A percentile compares a stretch with the other conserved stretches of the same genome.
Evolutionary conservation across 2,797 vertebrate species (phyloP).

Genomic region (Danionella dracula): DNA sequence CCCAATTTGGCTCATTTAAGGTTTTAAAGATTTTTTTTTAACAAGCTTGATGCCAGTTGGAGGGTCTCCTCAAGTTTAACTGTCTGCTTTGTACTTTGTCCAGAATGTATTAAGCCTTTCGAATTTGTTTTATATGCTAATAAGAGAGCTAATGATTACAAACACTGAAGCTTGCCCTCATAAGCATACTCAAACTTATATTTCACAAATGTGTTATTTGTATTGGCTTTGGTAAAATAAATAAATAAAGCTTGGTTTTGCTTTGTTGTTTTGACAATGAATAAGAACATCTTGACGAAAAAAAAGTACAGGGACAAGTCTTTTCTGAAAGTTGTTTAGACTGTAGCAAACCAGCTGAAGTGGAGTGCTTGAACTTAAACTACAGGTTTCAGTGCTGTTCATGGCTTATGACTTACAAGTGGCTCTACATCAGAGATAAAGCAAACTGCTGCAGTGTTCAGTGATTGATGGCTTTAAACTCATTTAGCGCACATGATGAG

Average conservation of each 20-base stretch:
- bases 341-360: constrained; percentile 36
- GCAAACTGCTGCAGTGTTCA: constrained; percentile 30
- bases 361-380: constrained; percentile 36
- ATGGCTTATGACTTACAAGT: constrained; percentile 7
- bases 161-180: no score
- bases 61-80: constrained; percentile 9
- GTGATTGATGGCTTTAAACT: constrained; percentile 49
- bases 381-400: constrained; percentile 34
- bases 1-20: no score
- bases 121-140: constrained; percentile 59
- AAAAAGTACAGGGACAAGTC: constrained; percentile 56
- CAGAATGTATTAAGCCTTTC: constrained; percentile 60
- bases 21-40: not conserved
- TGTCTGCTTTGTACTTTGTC: constrained; percentile 49
- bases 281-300: constrained; percentile 39
- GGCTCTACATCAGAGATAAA: constrained; percentile 41
- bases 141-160: constrained; percentile 61
- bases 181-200: no score
- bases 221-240: constrained; percentile 15
- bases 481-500: constrained; percentile 41
- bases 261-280: constrained; percentile 20
- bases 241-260: not conserved
- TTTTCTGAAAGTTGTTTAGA: constrained; percentile 40
- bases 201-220: constrained; percentile 21
- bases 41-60: not conserved